These are phyloP conservation scores for Sander vitreus DNA, from an alignment of 2,113 vertebrate genomes.

Conservation along the genomic window DNA sequence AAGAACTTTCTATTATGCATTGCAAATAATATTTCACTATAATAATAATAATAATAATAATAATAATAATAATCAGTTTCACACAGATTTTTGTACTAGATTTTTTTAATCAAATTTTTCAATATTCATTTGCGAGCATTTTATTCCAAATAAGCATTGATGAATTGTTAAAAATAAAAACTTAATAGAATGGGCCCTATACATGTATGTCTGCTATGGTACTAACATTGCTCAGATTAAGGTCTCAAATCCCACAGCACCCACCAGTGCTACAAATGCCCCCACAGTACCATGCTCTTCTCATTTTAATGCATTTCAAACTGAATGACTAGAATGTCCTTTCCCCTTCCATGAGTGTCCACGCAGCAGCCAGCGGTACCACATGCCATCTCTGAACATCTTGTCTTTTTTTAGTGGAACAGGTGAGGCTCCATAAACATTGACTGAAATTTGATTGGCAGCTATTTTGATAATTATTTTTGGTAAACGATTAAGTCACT, in stretches of 20 bases:
- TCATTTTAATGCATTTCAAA: neutral
- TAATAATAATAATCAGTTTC: too few relatives aligned
- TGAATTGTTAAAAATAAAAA: neutral
- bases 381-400: neutral
- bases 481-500: too few relatives aligned
- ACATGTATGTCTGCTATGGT: neutral
- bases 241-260: neutral
- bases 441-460: neutral
- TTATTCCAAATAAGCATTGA: neutral
- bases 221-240: neutral
- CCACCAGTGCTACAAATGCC: neutral
- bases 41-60: too few relatives aligned
- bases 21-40: neutral
- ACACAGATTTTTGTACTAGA: neutral
- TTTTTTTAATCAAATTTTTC: too few relatives aligned
- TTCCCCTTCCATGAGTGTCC: neutral
- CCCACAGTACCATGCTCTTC: neutral
- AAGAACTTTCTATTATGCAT: neutral
- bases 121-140: neutral
- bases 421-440: neutral
- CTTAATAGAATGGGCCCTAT: neutral
- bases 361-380: neutral
- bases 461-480: neutral
- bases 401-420: neutral
- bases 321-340: neutral